Evolutionary conservation across 1,140 invertebrate species (phyloP), one percentile per base, ranked within the genome.

Genomic region (Drosophila ananassae): DNA sequence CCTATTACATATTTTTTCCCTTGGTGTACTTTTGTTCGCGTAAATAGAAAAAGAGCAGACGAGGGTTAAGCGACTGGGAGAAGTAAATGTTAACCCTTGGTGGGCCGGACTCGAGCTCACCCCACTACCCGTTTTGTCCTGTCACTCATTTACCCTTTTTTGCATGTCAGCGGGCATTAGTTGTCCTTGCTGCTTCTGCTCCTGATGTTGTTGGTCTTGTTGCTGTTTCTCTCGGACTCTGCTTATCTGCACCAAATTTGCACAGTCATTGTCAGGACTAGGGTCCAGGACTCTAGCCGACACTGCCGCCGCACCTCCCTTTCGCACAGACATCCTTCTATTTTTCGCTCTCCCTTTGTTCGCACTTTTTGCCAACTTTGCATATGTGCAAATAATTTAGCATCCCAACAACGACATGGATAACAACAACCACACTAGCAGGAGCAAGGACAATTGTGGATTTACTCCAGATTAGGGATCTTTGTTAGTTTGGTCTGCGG

Each of bases 331-430:
- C 41, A 76, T 76, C 76, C 80, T 73, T 73, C 66, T 50, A 63
- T 55, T 67, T 62, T n/a, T 39, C 28, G 63, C 59, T 32, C 58
- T 72, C 83, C 71, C 74, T 82, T 62, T 73, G 44, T 64, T 73
- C 59, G 54, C 79, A 79, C 83, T 79, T 87, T 89, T 89, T 79
- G 79, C 83, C 67, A 77, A 89, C 79, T 87, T 87, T 87, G 83
- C 83, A 87, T 89, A 87, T 87, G 83, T 89, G 83, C 83, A 80
- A 87, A 87, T 82, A 84, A 84, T 87, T 87, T 85, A 84, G 63
- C 67, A 81, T 64, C 39, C 48, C 39, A 52, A 30, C 57, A 32
- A 37, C 51, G 41, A 32, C 17, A 17, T 0, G 25, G 54, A 51
- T 56, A 51, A 66, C 47, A 53, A 21, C 55, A 50, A 47, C 34